Conservation (phyloP, 2,113 vertebrate species). For the Pyrgilauda ruficollis region DNA sequence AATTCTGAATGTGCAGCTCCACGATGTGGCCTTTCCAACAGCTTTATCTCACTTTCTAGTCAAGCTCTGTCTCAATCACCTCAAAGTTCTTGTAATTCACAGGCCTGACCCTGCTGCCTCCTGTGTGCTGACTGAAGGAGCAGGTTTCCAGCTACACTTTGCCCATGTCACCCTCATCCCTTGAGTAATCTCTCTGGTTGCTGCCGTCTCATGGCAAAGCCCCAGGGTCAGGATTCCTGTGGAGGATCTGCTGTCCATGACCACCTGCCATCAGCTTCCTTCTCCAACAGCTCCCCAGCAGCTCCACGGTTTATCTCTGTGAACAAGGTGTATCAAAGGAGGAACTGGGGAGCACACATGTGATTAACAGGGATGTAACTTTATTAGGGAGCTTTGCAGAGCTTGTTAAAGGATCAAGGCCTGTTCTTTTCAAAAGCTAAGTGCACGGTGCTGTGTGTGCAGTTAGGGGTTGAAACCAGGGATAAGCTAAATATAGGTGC, state of each 20-base stretch:
- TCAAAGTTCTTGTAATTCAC: neutral
- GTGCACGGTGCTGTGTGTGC: conserved; percentile 12
- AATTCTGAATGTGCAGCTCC: neutral
- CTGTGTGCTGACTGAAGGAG: neutral
- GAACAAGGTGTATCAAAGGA: neutral
- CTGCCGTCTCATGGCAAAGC: neutral
- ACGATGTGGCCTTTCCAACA: neutral
- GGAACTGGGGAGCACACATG: neutral
- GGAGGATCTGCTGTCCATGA: neutral
- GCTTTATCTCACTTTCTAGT: neutral
- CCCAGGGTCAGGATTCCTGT: neutral
- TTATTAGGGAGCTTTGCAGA: conserved; percentile 10
- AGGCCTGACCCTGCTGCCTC: neutral
- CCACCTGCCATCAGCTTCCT: neutral
- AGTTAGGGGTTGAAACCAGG: conserved; percentile 27
- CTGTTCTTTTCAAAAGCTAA: conserved; percentile 32
- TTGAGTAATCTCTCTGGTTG: neutral
- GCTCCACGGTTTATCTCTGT: neutral
- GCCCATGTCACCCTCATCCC: neutral
- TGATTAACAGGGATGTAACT: conserved; percentile 1
- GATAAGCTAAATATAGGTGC: conserved; percentile 63
- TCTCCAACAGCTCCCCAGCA: neutral
- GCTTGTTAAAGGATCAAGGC: conserved; percentile 33
- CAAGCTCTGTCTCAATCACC: neutral
- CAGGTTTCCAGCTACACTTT: neutral